Evolutionary conservation across 2,797 vertebrate species (phyloP), one percentile per base, ranked within the genome.

Genomic region (Erithacus rubecula): DNA sequence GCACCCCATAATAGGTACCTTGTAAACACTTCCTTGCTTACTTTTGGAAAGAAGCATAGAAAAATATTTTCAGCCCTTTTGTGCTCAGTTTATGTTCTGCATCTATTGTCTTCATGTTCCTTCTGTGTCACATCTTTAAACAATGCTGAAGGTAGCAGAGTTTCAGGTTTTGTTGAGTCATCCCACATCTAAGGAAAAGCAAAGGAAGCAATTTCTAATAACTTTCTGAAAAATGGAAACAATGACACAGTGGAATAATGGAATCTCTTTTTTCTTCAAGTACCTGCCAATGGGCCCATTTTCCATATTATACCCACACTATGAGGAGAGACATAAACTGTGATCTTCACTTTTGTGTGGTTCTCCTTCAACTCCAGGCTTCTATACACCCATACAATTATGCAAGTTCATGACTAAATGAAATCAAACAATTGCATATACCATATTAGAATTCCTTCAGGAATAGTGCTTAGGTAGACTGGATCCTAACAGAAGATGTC

Each of bases 101-200:
- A 46, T 74, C 52, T 83, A 32, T 39, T 49, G 4, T 64, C 15
- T 19, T 85, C 37, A 41, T 22, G 4, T 58, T 84, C 18, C 41
- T 89, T 56, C 34, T 72, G 44, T 89, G 74, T 85, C 44, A 39
- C 5, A 16, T 71, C 36, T 88, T 83, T 67, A 82, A 84, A 79
- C 56, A 79, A 46, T 34, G 53, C 64, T 77, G 68, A 82, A 84
- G 52, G 83, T 32, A 70, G 41, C 58, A 76, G 60, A 78, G 29
- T 83, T 96, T 87, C 62, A 49, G 58, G 12, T 65, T 93, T 90
- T 84, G 34, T 71, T 91, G 69, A 80, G 43, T 89, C 76, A 86
- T 90, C 43, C 16, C 39, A 55, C 30, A 34, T 71, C 36, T 69
- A 67, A 72, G 24, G 30, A 86, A 81, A 78, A 91, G 24, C 53